phyloP scores from a whole-genome alignment of 1,140 invertebrate species.

The Anagrus nilaparvatae region DNA sequence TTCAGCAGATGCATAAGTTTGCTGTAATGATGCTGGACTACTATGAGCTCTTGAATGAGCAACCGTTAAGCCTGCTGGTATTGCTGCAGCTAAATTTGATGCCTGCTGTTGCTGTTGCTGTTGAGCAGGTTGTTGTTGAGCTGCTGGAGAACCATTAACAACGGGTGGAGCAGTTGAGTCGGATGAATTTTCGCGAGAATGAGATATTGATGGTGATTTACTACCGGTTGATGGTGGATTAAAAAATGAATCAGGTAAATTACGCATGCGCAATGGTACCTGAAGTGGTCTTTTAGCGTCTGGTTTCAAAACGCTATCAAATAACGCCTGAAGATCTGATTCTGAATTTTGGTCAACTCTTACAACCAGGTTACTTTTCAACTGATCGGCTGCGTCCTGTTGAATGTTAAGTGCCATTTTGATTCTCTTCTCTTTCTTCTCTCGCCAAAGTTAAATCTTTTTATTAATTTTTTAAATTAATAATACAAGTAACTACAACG shows the following conservation, averaged over 20 bases:
- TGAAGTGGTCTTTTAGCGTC: slow-evolving; percentile 74
- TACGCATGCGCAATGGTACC: slow-evolving; percentile 88
- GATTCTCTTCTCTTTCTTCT: no score
- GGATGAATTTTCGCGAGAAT: slow-evolving; percentile 83
- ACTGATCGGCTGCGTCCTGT: slow-evolving; percentile 51
- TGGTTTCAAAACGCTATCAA: slow-evolving; percentile 86
- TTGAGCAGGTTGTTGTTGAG: background rate
- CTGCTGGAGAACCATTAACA: slow-evolving; percentile 14
- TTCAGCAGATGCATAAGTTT: slow-evolving; percentile 74
- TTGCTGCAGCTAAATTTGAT: slow-evolving; percentile 29
- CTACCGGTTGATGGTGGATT: slow-evolving; percentile 85
- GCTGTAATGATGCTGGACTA: slow-evolving; percentile 87
- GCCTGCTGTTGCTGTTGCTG: no score
- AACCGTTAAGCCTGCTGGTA: slow-evolving; percentile 45
- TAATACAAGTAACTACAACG: no score
- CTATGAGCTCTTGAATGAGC: slow-evolving; percentile 88
- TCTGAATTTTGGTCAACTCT: slow-evolving; percentile 89
- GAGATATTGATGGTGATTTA: slow-evolving; percentile 74
- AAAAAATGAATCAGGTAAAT: slow-evolving; percentile 94
- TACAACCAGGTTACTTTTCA: slow-evolving; percentile 61
- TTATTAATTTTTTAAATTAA: no score
- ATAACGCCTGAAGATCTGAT: slow-evolving; percentile 85
- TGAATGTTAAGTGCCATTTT: no score
- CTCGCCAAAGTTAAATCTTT: no score
- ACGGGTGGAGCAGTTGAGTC: slow-evolving; percentile 56